These are phyloP conservation scores for Anastrepha obliqua DNA, from an alignment of 1,140 invertebrate species.

Conservation along the genomic window DNA sequence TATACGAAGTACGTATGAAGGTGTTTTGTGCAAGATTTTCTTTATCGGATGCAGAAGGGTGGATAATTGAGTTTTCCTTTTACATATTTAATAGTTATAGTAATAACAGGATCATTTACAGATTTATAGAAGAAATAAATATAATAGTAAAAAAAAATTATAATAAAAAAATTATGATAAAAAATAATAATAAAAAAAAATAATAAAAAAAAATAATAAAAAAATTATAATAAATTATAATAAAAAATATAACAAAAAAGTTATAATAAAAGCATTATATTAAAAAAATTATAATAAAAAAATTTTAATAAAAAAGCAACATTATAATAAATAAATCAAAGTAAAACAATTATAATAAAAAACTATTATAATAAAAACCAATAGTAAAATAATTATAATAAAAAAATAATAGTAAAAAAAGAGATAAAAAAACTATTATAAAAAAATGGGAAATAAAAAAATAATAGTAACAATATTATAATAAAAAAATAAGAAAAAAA, in stretches of 20 bases:
- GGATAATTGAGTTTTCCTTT: not conserved
- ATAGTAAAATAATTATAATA: conserved; percentile 12
- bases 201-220: too few relatives aligned
- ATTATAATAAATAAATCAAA: not conserved
- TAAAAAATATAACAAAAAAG: not conserved
- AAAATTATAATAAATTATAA: not conserved
- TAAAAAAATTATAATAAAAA: not conserved
- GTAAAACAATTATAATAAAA: not conserved
- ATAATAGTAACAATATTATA: not conserved
- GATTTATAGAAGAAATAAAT: not conserved
- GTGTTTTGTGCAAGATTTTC: not conserved
- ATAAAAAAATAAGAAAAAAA: not conserved
- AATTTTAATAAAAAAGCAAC: not conserved
- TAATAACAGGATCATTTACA: too few relatives aligned
- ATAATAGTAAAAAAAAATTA: not conserved
- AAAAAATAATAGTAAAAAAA: not conserved
- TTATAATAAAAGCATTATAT: not conserved
- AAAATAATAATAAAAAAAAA: not conserved
- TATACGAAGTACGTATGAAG: not conserved
- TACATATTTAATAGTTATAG: not conserved
- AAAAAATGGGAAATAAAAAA: not conserved
- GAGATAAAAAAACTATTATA: not conserved
- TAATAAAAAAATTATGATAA: not conserved
- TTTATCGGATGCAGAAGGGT: not conserved
- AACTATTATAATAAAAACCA: not conserved